phyloP scores from a whole-genome alignment of 2,113 vertebrate genomes.

The Halichoerus grypus region DNA sequence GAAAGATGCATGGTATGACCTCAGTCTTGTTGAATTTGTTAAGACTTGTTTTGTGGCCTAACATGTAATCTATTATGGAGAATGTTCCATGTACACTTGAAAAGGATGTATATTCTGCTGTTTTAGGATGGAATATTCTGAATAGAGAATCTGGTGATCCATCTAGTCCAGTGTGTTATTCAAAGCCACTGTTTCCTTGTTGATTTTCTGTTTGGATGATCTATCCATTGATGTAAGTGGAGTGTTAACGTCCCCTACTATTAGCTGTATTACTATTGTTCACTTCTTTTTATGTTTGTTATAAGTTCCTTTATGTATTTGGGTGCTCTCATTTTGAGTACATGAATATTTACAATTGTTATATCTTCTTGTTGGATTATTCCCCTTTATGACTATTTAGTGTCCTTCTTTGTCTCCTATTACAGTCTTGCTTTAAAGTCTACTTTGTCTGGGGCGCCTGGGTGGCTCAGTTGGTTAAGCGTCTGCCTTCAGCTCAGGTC shows the following conservation, averaged over 20 bases:
- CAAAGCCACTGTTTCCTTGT: background rate
- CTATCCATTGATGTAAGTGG: background rate
- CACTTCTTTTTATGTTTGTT: background rate
- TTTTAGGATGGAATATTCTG: background rate
- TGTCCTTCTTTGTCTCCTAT: background rate
- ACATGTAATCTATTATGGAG: background rate
- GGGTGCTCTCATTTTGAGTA: background rate
- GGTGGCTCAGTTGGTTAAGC: too few species aligned
- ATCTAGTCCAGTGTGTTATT: background rate
- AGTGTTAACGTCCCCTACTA: background rate
- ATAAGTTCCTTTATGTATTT: background rate
- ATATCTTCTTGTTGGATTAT: background rate
- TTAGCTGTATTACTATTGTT: background rate
- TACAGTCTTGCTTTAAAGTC: background rate
- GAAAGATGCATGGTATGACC: background rate
- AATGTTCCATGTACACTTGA: background rate
- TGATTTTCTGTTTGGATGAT: background rate
- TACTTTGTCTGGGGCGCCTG: background rate
- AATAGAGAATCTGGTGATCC: background rate
- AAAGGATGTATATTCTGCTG: background rate
- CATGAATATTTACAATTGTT: background rate
- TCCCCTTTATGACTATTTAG: background rate
- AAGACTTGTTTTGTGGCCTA: background rate
- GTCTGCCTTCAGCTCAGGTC: too few species aligned
- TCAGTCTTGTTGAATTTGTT: background rate